These are phyloP conservation scores for Pseudomyrmex cubaensis DNA, from an alignment of 1,140 invertebrate genomes.

Conservation along the genomic window DNA sequence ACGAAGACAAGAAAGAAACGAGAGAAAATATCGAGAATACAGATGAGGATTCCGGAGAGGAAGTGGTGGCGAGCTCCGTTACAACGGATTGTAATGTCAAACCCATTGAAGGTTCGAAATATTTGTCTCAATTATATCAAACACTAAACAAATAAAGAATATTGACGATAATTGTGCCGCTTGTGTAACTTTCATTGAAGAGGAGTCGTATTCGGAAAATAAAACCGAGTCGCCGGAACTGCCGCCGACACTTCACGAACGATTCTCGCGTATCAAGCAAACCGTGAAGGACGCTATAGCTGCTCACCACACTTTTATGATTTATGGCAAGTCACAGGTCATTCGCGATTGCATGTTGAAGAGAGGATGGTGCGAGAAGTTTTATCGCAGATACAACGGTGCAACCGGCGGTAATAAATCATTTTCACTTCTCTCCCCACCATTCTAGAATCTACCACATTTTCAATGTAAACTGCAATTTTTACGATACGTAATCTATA, in stretches of 20 bases:
- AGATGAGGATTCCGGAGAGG: slow-evolving; percentile 20
- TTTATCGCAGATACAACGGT: slow-evolving; percentile 74
- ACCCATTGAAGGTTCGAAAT: slow-evolving; percentile 27
- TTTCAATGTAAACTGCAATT: no score
- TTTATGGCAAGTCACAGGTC: slow-evolving; percentile 81
- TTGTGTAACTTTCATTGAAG: slow-evolving; percentile 6
- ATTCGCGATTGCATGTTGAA: slow-evolving; percentile 81
- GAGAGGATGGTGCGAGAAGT: slow-evolving; percentile 83
- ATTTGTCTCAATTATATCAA: neutral
- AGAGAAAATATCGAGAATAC: slow-evolving; percentile 36
- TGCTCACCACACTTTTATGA: slow-evolving; percentile 81
- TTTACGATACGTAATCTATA: no score
- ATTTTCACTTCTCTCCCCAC: neutral
- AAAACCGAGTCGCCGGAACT: slow-evolving; percentile 52
- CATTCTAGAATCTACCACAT: no score
- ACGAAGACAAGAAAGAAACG: slow-evolving; percentile 58
- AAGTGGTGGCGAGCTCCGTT: slow-evolving; percentile 4
- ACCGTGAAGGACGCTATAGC: slow-evolving; percentile 80
- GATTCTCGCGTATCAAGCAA: slow-evolving; percentile 78
- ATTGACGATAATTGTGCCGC: neutral
- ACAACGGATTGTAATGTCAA: slow-evolving; percentile 30
- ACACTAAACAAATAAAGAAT: neutral
- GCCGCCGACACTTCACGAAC: slow-evolving; percentile 76
- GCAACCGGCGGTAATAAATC: slow-evolving; percentile 54
- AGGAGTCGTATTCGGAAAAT: slow-evolving; percentile 1